Evolutionary conservation across 2,797 vertebrate genomes (phyloP), one percentile per base, ranked within the genome.

Genomic region (Aeoliscus strigatus): DNA sequence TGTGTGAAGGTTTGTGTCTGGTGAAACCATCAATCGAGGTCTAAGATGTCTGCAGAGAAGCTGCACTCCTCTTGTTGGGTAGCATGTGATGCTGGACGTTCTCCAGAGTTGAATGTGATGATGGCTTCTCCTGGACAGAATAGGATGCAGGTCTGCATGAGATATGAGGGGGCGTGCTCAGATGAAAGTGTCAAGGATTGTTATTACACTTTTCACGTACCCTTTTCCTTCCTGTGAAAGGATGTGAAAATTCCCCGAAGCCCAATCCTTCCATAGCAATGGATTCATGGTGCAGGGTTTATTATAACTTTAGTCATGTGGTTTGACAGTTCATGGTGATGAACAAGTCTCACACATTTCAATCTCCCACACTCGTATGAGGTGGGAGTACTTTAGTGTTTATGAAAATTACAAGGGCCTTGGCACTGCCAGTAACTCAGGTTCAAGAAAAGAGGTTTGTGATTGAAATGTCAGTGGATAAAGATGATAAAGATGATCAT

Each of bases 141-240:
- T 57, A 38, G 13, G 40, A 57, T 49, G 15, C 56, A 45, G 36
- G 28, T 61, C 34, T 62, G 29, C 16, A 34, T 65, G 52, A 75
- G 43, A 73, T 70, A 77, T 47, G 53, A 55, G 58, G 32, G 36
- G 35, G 32, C 55, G 56, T 43, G 43, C 31, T 50, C 40, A 47
- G 40, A 70, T 76, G 45, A 71, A 81, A 66, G 51, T 41, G 62
- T 72, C 36, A 17, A 51, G 32, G 35, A 37, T 46, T 73, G 39
- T 68, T 56, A 79, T 83, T 75, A 62, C 50, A 64, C 27, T 55
- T 62, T 75, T 68, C 14, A 68, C 46, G 48, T 2, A 3, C 7
- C 51, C 45, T 67, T 60, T 21, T 42, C 35, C 70, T 80, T 70
- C 73, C 59, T 73, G 51, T 51, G 51, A 30, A 31, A 52, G 56